phyloP scores from a whole-genome alignment of 2,888 invertebrate species.

The Helobdella robusta region DNA sequence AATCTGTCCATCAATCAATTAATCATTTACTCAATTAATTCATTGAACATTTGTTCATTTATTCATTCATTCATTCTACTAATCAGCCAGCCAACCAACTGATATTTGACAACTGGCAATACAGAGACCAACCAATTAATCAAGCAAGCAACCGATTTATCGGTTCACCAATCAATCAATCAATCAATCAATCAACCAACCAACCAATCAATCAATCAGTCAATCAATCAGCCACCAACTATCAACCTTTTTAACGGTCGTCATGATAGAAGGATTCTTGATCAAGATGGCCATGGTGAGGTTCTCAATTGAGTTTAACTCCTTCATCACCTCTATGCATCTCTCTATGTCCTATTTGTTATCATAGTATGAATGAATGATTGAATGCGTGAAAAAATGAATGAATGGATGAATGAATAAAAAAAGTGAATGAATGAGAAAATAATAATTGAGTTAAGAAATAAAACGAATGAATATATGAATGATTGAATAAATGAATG shows the following conservation, averaged over 20 bases:
- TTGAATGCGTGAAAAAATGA: background rate
- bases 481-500: background rate
- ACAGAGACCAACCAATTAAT: too few species aligned
- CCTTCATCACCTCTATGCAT: slow-evolving; percentile 47
- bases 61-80: too few species aligned
- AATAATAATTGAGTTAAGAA: background rate
- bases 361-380: background rate
- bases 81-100: background rate
- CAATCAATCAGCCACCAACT: too few species aligned
- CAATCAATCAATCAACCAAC: background rate
- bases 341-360: slow-evolving; percentile 48
- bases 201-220: too few species aligned
- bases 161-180: background rate
- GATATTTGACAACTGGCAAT: too few species aligned
- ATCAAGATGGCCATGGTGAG: slow-evolving; percentile 44
- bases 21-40: background rate
- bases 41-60: too few species aligned
- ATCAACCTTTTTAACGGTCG: slow-evolving; percentile 48
- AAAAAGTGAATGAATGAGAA: too few species aligned
- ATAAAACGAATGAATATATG: background rate
- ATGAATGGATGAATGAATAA: too few species aligned
- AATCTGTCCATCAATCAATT: background rate
- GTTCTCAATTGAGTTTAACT: slow-evolving; percentile 44
- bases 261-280: slow-evolving; percentile 48
- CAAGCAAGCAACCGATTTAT: too few species aligned